Percentiles rank a stretch among this genome's conserved stretches.
phyloP scores from a whole-genome alignment of 1,140 invertebrate genomes.

The Sycophila sp. region DNA sequence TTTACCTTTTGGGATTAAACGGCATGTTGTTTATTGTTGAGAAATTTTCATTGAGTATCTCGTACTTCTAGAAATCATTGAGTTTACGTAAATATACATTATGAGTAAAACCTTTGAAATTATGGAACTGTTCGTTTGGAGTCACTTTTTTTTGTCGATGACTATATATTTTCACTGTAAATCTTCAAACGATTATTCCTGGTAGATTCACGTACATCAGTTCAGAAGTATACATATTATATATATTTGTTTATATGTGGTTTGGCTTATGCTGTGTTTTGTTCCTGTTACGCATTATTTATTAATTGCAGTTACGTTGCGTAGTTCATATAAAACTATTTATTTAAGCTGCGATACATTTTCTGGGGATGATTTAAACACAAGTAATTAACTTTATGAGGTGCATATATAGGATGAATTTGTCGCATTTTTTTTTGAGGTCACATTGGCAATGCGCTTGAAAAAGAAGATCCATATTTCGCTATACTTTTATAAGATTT shows the following conservation, averaged over 20 bases:
- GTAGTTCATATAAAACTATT: constrained; percentile 4
- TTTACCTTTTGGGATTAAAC: constrained; percentile 37
- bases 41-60: constrained; percentile 31
- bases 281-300: constrained; percentile 44
- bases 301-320: constrained; percentile 40
- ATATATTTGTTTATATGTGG: constrained; percentile 47
- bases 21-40: constrained; percentile 39
- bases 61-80: background rate
- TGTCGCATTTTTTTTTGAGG: background rate
- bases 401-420: background rate
- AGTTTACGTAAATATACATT: background rate
- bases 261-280: constrained; percentile 53
- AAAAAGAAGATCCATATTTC: too few relatives aligned
- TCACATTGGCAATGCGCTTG: too few relatives aligned
- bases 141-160: background rate
- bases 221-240: constrained; percentile 39
- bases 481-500: too few relatives aligned
- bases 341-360: background rate
- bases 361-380: background rate
- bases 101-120: background rate
- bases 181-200: constrained; percentile 35
- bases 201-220: constrained; percentile 34
- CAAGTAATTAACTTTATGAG: background rate
- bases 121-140: background rate
- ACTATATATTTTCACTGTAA: background rate